Conservation (phyloP, 2,797 vertebrate species). For the Tarsius wallacei region DNA sequence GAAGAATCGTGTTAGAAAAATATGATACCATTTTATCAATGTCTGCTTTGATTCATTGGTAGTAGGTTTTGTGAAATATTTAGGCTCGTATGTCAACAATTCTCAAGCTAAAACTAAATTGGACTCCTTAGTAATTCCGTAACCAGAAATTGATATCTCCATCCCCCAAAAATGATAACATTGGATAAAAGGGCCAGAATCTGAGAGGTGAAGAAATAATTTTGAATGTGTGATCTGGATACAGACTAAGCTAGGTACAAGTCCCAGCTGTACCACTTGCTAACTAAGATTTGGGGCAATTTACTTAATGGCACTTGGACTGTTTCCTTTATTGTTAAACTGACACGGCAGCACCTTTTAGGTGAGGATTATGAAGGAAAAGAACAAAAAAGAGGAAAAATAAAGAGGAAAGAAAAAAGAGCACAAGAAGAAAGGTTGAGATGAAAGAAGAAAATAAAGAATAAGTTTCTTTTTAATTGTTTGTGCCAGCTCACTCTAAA, state of each 20-base stretch:
- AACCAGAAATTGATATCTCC: slow-evolving; percentile 26
- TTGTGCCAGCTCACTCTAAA: background rate
- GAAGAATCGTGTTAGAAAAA: slow-evolving; percentile 70
- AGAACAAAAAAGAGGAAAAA: background rate
- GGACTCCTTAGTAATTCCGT: slow-evolving; percentile 27
- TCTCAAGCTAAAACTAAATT: slow-evolving; percentile 67
- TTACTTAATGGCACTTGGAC: background rate
- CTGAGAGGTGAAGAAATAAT: background rate
- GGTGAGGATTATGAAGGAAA: background rate
- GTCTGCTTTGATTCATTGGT: slow-evolving; percentile 33
- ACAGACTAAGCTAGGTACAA: background rate
- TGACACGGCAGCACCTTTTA: background rate
- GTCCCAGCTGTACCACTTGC: background rate
- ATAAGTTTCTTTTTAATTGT: background rate
- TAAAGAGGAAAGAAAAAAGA: background rate
- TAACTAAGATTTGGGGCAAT: background rate
- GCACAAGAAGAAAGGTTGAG: background rate
- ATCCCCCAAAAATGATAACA: slow-evolving; percentile 48
- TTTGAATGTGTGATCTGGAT: slow-evolving; percentile 2
- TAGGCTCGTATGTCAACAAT: slow-evolving; percentile 56
- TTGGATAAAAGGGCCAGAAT: background rate
- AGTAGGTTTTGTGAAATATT: slow-evolving; percentile 62
- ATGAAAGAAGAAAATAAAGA: background rate
- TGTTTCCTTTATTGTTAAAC: background rate
- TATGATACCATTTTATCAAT: slow-evolving; percentile 60